phyloP scores from a whole-genome alignment of 2,888 invertebrate genomes.

The Abscondita cerata region DNA sequence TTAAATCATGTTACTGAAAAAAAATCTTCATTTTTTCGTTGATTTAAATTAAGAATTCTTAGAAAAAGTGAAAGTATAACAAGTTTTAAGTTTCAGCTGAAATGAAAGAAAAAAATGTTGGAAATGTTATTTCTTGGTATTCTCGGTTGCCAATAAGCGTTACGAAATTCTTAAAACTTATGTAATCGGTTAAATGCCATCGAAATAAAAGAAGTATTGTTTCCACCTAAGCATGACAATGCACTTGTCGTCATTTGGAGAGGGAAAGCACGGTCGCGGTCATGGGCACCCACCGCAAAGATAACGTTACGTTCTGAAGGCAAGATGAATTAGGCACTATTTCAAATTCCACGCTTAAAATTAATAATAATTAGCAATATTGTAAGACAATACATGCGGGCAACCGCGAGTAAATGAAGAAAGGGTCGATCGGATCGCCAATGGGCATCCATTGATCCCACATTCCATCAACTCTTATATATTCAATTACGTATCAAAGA shows the following conservation, averaged over 20 bases:
- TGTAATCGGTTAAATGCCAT: conserved; percentile 14
- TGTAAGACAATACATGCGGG: conserved; percentile 21
- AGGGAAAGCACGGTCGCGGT: conserved; percentile 20
- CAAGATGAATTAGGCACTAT: conserved; percentile 32
- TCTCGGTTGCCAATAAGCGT: not conserved
- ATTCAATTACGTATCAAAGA: conserved; percentile 45
- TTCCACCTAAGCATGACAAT: conserved; percentile 19
- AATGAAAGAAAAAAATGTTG: too few species aligned
- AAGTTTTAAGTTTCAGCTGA: too few species aligned
- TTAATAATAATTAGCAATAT: conserved; percentile 33
- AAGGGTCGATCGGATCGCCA: conserved; percentile 41
- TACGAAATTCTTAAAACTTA: conserved; percentile 13
- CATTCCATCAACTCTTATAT: conserved; percentile 48
- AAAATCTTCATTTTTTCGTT: too few species aligned
- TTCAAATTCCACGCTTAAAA: conserved; percentile 30
- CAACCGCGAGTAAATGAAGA: conserved; percentile 21
- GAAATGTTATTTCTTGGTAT: too few species aligned
- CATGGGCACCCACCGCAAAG: conserved; percentile 19
- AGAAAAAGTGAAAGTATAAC: too few species aligned
- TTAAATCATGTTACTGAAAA: too few species aligned
- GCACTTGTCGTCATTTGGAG: conserved; percentile 22
- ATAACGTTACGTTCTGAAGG: conserved; percentile 18
- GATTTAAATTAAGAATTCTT: too few species aligned
- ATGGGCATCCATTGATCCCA: conserved; percentile 41
- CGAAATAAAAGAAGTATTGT: conserved; percentile 20